phyloP scores from a whole-genome alignment of 2,797 vertebrate species.

The Leucoraja ocellata region DNA sequence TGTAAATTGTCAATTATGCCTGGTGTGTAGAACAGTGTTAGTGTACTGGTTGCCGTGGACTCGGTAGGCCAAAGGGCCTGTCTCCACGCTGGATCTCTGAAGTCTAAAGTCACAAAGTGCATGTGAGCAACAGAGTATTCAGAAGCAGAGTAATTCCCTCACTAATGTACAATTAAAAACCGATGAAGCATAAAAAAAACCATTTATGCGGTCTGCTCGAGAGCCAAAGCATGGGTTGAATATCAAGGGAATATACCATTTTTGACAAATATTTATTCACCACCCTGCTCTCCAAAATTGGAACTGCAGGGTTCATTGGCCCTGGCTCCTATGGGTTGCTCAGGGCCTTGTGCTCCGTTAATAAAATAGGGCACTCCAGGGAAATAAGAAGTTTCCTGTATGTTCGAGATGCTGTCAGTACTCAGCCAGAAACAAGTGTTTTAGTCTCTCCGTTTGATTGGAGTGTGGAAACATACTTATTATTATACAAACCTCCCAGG shows the following conservation, averaged over 20 bases:
- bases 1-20: too few species aligned
- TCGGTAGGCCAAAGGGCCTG: too few species aligned
- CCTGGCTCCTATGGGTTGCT: background rate
- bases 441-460: background rate
- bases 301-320: constrained; percentile 14
- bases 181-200: constrained; percentile 3
- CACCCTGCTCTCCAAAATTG: background rate
- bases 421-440: constrained; percentile 14
- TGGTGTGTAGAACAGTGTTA: too few species aligned
- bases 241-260: background rate
- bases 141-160: background rate
- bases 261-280: constrained; percentile 27
- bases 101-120: background rate
- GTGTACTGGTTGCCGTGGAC: too few species aligned
- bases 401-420: constrained; percentile 1
- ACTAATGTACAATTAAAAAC: background rate
- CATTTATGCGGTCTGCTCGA: background rate
- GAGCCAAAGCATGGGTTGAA: background rate
- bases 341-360: background rate
- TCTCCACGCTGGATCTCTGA: too few species aligned
- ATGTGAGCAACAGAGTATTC: background rate
- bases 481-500: background rate
- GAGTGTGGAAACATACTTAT: constrained; percentile 11
- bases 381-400: constrained; percentile 32
- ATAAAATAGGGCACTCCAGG: constrained; percentile 23